These are phyloP conservation scores for Parnassius glacialis DNA, from an alignment of 2,888 invertebrate species.

Conservation along the genomic window DNA sequence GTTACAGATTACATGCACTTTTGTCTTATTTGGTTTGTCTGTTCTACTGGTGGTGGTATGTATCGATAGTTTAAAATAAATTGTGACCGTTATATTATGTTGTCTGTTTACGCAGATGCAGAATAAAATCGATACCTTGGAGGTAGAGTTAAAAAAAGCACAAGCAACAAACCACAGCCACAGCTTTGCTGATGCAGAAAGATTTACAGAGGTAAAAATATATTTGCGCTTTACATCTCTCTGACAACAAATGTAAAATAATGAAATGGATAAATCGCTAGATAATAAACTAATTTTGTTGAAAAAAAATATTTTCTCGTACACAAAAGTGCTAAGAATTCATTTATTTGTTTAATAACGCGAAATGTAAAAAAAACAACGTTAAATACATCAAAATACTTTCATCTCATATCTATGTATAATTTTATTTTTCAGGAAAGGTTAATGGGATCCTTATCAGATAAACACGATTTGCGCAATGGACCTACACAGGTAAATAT, in stretches of 20 bases:
- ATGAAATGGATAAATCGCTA: no score
- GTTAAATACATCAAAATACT: no score
- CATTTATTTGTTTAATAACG: no score
- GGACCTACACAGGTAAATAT: slow-evolving; percentile 67
- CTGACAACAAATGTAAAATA: no score
- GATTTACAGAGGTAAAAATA: slow-evolving; percentile 56
- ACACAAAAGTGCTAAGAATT: no score
- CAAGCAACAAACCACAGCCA: slow-evolving; percentile 53
- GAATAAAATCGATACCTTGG: slow-evolving; percentile 72
- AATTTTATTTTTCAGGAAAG: slow-evolving; percentile 63
- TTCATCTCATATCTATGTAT: no score
- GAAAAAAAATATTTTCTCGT: no score
- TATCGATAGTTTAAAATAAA: slow-evolving; percentile 25
- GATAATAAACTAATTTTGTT: no score
- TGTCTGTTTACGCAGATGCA: slow-evolving; percentile 60
- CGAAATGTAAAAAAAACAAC: no score
- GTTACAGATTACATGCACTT: no score
- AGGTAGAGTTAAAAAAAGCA: slow-evolving; percentile 65
- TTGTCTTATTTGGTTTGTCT: slow-evolving; percentile 1
- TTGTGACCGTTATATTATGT: slow-evolving; percentile 26
- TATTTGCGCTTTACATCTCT: background rate
- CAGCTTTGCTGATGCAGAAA: slow-evolving; percentile 64
- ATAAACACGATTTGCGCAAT: slow-evolving; percentile 63
- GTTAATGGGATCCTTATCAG: slow-evolving; percentile 65
- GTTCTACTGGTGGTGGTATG: slow-evolving; percentile 41